Percentiles rank a stretch among this genome's conserved stretches.
Evolutionary conservation across 2,888 invertebrate species (phyloP).

Genomic region (Leptodirus hochenwartii): DNA sequence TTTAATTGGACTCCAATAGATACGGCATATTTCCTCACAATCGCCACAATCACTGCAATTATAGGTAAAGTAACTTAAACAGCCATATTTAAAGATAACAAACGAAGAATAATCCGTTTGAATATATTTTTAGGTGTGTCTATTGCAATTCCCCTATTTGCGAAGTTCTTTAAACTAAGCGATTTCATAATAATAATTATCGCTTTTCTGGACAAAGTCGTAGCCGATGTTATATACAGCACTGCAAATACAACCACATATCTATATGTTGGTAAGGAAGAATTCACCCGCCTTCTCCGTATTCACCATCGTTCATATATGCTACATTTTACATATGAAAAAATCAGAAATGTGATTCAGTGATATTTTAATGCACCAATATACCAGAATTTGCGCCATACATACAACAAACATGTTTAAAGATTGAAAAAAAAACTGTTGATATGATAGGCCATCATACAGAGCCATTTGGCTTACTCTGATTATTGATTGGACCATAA

Average conservation of each 20-base stretch:
- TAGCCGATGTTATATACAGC: conserved; percentile 24
- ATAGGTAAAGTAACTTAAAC: neutral
- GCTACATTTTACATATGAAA: no score
- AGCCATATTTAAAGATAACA: no score
- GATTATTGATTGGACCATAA: no score
- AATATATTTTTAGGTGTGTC: conserved; percentile 17
- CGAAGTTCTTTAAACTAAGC: conserved; percentile 22
- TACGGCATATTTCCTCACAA: conserved; percentile 7
- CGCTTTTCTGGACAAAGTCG: conserved; percentile 26
- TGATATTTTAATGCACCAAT: no score
- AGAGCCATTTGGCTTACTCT: no score
- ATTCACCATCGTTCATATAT: no score
- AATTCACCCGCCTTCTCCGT: no score
- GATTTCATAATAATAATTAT: conserved; percentile 25
- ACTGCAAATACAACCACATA: conserved; percentile 18
- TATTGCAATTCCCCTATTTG: conserved; percentile 21
- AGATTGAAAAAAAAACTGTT: no score
- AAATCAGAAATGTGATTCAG: no score
- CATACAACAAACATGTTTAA: no score
- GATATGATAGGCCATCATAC: no score
- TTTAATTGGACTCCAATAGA: conserved; percentile 9
- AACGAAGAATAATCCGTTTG: conserved; percentile 3
- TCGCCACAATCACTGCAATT: conserved; percentile 5
- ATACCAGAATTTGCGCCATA: no score
- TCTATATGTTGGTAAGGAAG: conserved; percentile 11